A percentile compares a stretch with the other conserved stretches of the same genome.
phyloP scores from a whole-genome alignment of 2,888 invertebrate genomes.

The Cecidostiba fungosa region DNA sequence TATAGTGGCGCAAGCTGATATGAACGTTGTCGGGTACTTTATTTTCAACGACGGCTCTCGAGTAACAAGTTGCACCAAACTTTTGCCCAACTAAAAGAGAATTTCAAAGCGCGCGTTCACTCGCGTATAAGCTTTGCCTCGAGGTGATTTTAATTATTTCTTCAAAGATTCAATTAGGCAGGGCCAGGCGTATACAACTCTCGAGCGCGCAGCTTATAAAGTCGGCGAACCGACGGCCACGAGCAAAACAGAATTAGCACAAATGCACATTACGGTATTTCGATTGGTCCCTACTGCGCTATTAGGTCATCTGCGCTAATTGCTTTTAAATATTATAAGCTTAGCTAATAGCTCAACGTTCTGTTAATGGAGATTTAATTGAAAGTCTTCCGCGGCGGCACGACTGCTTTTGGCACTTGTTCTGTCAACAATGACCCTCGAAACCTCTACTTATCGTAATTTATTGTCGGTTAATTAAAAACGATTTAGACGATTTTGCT shows the following conservation, averaged over 20 bases:
- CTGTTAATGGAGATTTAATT: not conserved
- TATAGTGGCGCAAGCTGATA: not conserved
- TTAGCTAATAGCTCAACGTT: not conserved
- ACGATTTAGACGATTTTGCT: too few species aligned
- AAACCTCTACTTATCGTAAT: too few species aligned
- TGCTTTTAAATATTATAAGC: not conserved
- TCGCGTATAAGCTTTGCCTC: not conserved
- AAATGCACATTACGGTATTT: not conserved
- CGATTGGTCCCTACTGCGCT: not conserved
- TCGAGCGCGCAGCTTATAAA: not conserved
- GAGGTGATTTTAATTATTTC: not conserved
- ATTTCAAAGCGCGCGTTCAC: not conserved
- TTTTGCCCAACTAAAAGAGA: not conserved
- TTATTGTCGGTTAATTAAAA: too few species aligned
- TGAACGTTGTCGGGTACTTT: not conserved
- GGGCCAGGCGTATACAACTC: not conserved
- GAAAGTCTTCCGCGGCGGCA: not conserved
- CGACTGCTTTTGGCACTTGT: not conserved
- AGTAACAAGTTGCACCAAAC: not conserved
- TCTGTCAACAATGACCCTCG: too few species aligned
- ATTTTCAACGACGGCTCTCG: not conserved
- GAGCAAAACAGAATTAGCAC: not conserved
- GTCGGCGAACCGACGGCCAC: not conserved
- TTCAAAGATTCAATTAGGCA: slow-evolving; percentile 14
- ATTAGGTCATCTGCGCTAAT: not conserved